A percentile compares a stretch with the other conserved stretches of the same genome.
Conservation (phyloP, 2,113 vertebrate genomes). For the rabbit (Oryctolagus cuniculus) region mOryCun1.1 NC_091436.1:113092001-113092500, state of each 20-base stretch:
- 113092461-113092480: background rate
- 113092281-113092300: background rate
- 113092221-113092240: background rate
- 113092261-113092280: background rate
- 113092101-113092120: background rate
- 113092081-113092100: too few relatives aligned
- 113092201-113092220: background rate
- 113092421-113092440: background rate
- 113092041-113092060: background rate
- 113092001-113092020: background rate
- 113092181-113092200: background rate
- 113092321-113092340: background rate
- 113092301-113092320: background rate
- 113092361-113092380: background rate
- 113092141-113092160: background rate
- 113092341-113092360: background rate
- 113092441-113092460: background rate
- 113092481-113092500: background rate
- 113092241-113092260: background rate
- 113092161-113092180: fast-evolving
- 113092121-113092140: background rate
- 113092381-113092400: background rate
- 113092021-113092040: background rate
- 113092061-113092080: background rate
- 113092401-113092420: background rate